Evolutionary conservation across 1,140 invertebrate genomes (phyloP), one percentile per base, ranked within the genome.

Genomic region (Branchinecta lynchi): DNA sequence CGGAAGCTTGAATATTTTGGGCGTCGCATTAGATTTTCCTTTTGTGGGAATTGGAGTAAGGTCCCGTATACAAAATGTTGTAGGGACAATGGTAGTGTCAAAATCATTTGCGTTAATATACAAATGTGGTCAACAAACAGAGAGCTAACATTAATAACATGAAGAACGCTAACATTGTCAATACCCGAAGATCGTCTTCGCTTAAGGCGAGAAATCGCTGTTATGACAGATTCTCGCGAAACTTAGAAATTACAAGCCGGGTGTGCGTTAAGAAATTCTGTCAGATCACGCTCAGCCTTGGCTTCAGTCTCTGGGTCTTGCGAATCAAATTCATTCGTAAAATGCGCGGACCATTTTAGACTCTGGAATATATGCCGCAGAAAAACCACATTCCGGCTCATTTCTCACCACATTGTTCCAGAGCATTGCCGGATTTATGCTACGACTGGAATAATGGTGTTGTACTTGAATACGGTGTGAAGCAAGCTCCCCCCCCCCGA

Each of bases 101-200:
- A 51, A 51, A 51, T 51, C 46, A 51, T 51, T 51, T 51, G n/a
- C n/a, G n/a, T 51, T 51, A 51, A 51, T n/a, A 51, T 9, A 51
- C 46, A 51, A 51, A 51, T n/a, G n/a, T 51, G 46, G 46, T 51
- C 46, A 51, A 51, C 46, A 51, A 51, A n/a, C 46, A 51, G 46
- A 51, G 46, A 51, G 46, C 46, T 51, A 51, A 9, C 46, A n/a
- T 51, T 51, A 51, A 51, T 51, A 9, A 51, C n/a, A 51, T 51
- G 46, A n/a, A 51, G 46, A 51, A n/a, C 46, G n/a, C n/a, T 51
- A 51, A 51, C 46, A 51, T 51, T 51, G 46, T 51, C 46, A 51
- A 51, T 51, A 51, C 46, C n/a, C 46, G 46, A 51, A 51, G 46
- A 51, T 51, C n/a, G 46, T 51, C n/a, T 51, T 9, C 46, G 46